Percentiles rank a stretch among this genome's conserved stretches.
phyloP scores from a whole-genome alignment of 2,113 vertebrate species.

The Manacus vitellinus region DNA sequence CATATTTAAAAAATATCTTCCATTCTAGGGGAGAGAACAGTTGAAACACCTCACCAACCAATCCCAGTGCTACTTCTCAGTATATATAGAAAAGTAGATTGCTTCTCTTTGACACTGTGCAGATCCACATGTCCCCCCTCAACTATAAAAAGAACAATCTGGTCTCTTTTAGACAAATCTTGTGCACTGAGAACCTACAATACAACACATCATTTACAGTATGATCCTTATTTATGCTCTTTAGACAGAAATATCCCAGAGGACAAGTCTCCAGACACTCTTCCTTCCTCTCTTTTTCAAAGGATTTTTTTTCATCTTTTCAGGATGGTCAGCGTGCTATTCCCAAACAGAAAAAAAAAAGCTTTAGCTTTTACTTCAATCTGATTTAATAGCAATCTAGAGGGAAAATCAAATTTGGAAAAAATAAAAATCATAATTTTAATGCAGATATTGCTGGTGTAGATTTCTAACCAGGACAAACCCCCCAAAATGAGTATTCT shows the following conservation, averaged over 20 bases:
- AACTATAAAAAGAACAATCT: neutral
- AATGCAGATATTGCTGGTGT: neutral
- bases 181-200: neutral
- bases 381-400: neutral
- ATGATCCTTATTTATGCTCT: slow-evolving; percentile 12
- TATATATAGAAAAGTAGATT: neutral
- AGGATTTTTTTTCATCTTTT: slow-evolving; percentile 42
- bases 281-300: slow-evolving; percentile 63
- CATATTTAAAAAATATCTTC: neutral
- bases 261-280: slow-evolving; percentile 49
- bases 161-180: neutral
- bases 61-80: neutral
- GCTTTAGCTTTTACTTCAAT: neutral
- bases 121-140: neutral
- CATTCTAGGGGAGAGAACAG: neutral
- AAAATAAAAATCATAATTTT: neutral
- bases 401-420: neutral
- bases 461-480: neutral
- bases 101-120: neutral
- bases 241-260: slow-evolving; percentile 52
- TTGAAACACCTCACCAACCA: neutral
- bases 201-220: neutral
- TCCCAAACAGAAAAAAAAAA: slow-evolving; percentile 6
- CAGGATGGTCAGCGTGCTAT: neutral
- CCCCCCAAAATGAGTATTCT: neutral